phyloP scores from a whole-genome alignment of 1,140 invertebrate genomes.

The Papilio dardanus region DNA sequence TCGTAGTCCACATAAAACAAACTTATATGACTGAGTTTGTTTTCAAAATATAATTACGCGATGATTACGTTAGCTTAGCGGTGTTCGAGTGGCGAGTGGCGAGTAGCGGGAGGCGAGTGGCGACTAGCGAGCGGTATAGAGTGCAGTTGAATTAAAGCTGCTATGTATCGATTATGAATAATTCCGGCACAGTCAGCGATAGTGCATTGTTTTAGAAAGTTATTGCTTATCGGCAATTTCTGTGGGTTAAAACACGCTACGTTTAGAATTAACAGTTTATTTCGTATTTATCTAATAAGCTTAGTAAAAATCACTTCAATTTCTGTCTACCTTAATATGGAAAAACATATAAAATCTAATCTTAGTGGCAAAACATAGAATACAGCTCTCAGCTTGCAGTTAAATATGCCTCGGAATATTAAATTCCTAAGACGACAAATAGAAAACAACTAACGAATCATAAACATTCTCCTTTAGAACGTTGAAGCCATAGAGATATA shows the following conservation, averaged over 20 bases:
- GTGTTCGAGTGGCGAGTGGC: slow-evolving; percentile 30
- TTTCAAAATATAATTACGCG: slow-evolving; percentile 44
- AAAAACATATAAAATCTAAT: not conserved
- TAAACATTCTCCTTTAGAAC: not conserved
- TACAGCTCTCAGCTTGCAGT: not conserved
- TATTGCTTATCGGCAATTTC: slow-evolving; percentile 42
- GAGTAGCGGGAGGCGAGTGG: not conserved
- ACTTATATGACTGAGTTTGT: not conserved
- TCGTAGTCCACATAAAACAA: not conserved
- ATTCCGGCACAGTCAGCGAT: slow-evolving; percentile 45
- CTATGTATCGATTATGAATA: slow-evolving; percentile 63
- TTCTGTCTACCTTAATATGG: not conserved
- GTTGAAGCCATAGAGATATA: not conserved
- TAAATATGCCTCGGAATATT: not conserved
- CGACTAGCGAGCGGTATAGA: slow-evolving; percentile 12
- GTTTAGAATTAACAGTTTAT: not conserved
- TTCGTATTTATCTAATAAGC: not conserved
- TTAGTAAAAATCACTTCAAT: too few species aligned
- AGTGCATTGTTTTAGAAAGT: slow-evolving; percentile 52
- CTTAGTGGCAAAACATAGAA: not conserved
- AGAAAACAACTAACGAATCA: not conserved
- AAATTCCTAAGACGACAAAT: not conserved
- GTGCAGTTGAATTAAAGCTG: slow-evolving; percentile 47
- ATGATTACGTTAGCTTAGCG: slow-evolving; percentile 23
- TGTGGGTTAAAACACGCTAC: not conserved